Evolutionary conservation across 2,797 vertebrate genomes (phyloP).

Genomic region (Anas bahamensis): DNA sequence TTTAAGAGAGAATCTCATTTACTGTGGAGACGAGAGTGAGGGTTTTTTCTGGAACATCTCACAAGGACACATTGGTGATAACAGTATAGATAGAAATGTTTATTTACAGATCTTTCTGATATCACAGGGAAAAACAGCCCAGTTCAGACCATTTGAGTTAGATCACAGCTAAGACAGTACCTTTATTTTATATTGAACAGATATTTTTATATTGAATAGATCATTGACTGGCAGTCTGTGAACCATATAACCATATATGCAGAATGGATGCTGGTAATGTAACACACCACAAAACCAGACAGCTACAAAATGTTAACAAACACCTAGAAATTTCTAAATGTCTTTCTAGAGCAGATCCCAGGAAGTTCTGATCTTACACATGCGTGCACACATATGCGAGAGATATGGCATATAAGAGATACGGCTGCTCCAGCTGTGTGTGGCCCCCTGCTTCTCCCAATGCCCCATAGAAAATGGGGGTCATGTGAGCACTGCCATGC

Average conservation of each 20-base stretch:
- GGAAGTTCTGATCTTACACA: neutral
- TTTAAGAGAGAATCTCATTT: neutral
- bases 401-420: fast-evolving
- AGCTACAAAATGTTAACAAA: neutral
- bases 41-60: neutral
- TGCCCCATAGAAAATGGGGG: neutral
- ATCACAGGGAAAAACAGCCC: neutral
- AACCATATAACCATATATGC: neutral
- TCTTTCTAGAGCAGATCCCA: neutral
- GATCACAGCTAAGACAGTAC: neutral
- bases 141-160: neutral
- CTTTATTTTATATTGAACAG: neutral
- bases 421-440: neutral
- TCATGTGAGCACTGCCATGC: neutral
- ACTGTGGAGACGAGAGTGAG: neutral
- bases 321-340: neutral
- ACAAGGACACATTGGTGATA: neutral
- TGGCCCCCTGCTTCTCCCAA: neutral
- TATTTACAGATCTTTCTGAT: neutral
- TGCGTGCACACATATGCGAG: fast-evolving
- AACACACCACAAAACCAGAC: neutral
- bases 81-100: neutral
- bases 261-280: neutral
- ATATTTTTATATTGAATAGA: neutral
- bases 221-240: neutral